phyloP scores from a whole-genome alignment of 2,888 invertebrate species.

The Sthenelais limicola region DNA sequence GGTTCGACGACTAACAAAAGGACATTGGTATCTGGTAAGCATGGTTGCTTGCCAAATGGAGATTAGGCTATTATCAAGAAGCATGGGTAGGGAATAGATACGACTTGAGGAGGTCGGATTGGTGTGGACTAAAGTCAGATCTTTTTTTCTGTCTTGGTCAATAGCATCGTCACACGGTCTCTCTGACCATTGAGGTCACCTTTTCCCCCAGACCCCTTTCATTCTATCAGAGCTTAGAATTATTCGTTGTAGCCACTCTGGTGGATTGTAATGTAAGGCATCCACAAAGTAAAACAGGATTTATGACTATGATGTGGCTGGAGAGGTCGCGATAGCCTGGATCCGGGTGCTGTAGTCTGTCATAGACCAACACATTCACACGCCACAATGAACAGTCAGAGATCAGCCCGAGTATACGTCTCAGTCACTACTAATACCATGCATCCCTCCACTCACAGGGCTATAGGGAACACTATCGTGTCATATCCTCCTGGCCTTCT shows the following conservation, averaged over 20 bases:
- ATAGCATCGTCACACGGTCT: slow-evolving; percentile 14
- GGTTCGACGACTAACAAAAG: slow-evolving; percentile 14
- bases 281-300: slow-evolving; percentile 8
- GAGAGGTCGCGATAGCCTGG: neutral
- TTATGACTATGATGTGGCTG: slow-evolving; percentile 17
- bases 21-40: slow-evolving; percentile 30
- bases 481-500: too few relatives aligned
- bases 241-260: too few relatives aligned
- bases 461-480: too few relatives aligned
- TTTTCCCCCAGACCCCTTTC: too few relatives aligned
- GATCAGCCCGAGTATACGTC: too few relatives aligned
- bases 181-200: too few relatives aligned
- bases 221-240: too few relatives aligned
- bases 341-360: neutral
- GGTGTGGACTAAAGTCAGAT: too few relatives aligned
- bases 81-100: slow-evolving; percentile 10
- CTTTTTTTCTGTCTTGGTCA: slow-evolving; percentile 24
- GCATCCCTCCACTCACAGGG: too few relatives aligned
- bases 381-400: too few relatives aligned
- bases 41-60: slow-evolving; percentile 10
- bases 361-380: too few relatives aligned
- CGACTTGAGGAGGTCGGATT: neutral
- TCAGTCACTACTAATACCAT: too few relatives aligned
- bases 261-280: neutral
- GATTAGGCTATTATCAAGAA: slow-evolving; percentile 32